Base-by-base conservation (phyloP, 2,113 vertebrate genomes). In the Anhinga anhinga region DNA sequence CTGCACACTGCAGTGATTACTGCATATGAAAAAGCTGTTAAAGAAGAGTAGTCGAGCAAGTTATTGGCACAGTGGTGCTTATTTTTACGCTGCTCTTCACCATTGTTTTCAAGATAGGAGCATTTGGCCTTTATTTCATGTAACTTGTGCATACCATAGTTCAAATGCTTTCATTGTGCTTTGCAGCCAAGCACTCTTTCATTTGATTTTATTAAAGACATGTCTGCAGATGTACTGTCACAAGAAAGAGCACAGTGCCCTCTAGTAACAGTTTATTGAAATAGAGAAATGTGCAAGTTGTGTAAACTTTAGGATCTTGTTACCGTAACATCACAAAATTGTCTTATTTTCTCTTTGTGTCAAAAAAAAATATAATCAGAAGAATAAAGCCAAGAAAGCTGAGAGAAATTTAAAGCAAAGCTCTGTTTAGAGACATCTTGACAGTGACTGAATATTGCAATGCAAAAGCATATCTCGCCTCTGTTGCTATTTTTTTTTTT, bases 231-330 rank as follows among this genome's bases (percentile, higher is more conserved):
- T 74, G 58, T 44, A 30, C 81, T 70, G 76, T 74, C 82, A 96
- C 86, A 88, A 82, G 96, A 95, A 97, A 93, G 96, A 97, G 85
- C 95, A 90, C 84, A 97, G 93, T 95, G 96, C 96, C 97, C 96
- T 97, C 96, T 97, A 95, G 91, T 97, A 94, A 93, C 84, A 78
- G 90, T 53, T 77, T 40, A 5, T 11, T 56, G 89, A 80, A 96
- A 90, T 5, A 81, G 59, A 63, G 70, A 76, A 95, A 79, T 18
- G 5, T 38, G 27, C 20, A 36, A 65, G 49, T 69, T 59, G 17
- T 32, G 36, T 73, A 11, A 90, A 90, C 74, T 91, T 86, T 27
- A 23, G 34, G 15, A 13, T 73, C 87, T 91, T 53, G 14, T 77
- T 79, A 44, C 62, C 77, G 17, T 44, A 80, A 47, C 50, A 34